Conservation (phyloP, 2,113 vertebrate genomes). For the Naja naja region DNA sequence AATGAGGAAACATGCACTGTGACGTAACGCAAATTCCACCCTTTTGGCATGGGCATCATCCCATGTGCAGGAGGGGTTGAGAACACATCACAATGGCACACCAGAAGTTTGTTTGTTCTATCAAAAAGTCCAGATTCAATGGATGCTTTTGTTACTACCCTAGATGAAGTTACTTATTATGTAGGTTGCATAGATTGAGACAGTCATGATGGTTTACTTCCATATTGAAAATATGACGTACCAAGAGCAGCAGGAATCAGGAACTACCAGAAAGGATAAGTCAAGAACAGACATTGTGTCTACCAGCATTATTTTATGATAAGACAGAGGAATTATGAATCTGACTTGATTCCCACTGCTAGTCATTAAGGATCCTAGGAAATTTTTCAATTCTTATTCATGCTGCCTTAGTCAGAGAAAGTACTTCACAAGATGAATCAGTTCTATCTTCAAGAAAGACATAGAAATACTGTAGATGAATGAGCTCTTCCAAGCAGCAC, state of each 20-base stretch:
- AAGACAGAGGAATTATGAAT: neutral
- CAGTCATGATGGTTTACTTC: neutral
- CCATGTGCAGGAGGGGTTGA: neutral
- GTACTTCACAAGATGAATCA: neutral
- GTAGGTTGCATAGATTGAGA: neutral
- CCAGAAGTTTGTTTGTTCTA: neutral
- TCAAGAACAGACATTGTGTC: neutral
- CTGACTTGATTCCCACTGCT: neutral
- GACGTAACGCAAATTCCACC: neutral
- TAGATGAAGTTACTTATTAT: neutral
- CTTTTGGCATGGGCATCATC: neutral
- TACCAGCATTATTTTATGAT: neutral
- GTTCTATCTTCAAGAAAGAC: neutral
- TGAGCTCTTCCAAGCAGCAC: neutral
- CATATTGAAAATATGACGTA: neutral
- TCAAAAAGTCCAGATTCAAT: neutral
- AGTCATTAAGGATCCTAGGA: neutral
- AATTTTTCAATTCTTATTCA: neutral
- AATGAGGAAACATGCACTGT: neutral
- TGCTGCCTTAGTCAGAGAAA: neutral
- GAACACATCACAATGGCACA: neutral
- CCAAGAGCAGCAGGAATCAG: neutral
- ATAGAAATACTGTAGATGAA: neutral
- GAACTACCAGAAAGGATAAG: neutral
- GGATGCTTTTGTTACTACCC: neutral